Evolutionary conservation across 2,113 vertebrate genomes (phyloP).

Genomic region (Lynx canadensis): DNA sequence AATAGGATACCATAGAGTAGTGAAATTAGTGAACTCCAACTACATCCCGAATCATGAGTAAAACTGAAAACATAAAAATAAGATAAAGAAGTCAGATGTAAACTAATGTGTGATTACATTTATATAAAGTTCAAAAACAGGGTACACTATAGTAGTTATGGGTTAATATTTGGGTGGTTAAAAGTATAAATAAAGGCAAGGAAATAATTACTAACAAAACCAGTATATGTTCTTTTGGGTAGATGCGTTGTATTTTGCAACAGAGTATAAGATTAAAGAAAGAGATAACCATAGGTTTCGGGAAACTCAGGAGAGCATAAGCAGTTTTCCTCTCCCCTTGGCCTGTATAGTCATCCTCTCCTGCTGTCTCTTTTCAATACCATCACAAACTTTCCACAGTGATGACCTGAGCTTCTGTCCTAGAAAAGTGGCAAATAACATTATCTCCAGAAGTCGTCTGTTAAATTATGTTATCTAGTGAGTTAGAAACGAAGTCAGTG

Average conservation of each 20-base stretch:
- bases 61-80: slow-evolving; percentile 36
- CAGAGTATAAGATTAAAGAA: not conserved
- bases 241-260: not conserved
- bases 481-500: not conserved
- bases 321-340: not conserved
- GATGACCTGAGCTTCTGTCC: not conserved
- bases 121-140: not conserved
- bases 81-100: not conserved
- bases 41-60: not conserved
- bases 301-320: not conserved
- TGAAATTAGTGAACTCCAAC: not conserved
- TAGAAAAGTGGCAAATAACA: not conserved
- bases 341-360: not conserved
- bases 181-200: slow-evolving; percentile 31
- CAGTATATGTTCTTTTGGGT: not conserved
- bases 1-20: not conserved
- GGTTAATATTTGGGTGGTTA: not conserved
- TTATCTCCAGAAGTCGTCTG: not conserved
- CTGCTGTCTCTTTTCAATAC: not conserved
- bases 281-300: not conserved
- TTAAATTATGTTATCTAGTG: not conserved
- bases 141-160: not conserved
- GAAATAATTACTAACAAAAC: not conserved
- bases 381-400: not conserved
- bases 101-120: not conserved